phyloP scores from a whole-genome alignment of 2,888 invertebrate genomes.

The Sycophila texana region DNA sequence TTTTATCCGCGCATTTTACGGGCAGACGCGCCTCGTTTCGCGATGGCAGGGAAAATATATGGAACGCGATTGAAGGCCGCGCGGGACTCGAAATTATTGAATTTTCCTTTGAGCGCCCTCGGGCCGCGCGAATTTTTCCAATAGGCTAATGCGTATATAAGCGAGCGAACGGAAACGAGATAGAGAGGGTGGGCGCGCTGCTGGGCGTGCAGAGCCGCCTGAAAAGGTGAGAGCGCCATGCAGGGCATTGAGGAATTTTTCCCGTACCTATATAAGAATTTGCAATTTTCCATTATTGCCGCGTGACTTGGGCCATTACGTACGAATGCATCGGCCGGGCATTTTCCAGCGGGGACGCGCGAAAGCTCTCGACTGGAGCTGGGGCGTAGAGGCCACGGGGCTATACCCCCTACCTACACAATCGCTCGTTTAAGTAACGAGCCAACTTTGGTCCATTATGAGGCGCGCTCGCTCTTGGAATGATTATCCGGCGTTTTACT shows the following conservation, averaged over 20 bases:
- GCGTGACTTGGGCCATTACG: not conserved
- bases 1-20: too few relatives aligned
- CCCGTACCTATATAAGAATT: conserved; percentile 3
- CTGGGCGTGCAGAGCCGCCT: too few relatives aligned
- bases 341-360: not conserved
- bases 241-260: not conserved
- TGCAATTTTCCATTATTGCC: not conserved
- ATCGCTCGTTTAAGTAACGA: conserved; percentile 40
- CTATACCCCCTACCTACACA: not conserved
- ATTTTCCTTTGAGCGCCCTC: not conserved
- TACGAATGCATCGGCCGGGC: not conserved
- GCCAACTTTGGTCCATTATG: conserved; percentile 14
- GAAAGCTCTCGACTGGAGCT: not conserved
- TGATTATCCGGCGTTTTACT: not conserved
- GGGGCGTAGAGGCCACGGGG: not conserved
- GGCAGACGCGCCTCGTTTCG: too few relatives aligned
- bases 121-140: not conserved
- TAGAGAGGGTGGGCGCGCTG: too few relatives aligned
- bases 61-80: not conserved
- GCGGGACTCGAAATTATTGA: not conserved
- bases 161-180: not conserved
- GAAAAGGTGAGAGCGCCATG: not conserved
- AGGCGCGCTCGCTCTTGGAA: not conserved
- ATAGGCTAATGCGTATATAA: conserved; percentile 2
- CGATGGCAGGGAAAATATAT: not conserved